A percentile compares a stretch with the other conserved stretches of the same genome.
phyloP scores from a whole-genome alignment of 2,797 vertebrate species.

The Ceryle rudis region DNA sequence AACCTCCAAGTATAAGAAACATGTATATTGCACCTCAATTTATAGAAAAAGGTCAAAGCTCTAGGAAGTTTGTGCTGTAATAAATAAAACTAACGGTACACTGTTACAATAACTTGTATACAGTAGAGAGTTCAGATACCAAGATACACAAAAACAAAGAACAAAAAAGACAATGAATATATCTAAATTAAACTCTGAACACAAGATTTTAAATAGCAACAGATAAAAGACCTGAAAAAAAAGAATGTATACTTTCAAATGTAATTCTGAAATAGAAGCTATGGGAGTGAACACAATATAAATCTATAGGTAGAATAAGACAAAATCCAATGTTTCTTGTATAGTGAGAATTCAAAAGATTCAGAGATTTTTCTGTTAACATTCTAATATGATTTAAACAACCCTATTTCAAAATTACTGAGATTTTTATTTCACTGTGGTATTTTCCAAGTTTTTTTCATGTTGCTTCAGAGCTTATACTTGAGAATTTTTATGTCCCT shows the following conservation, averaged over 20 bases:
- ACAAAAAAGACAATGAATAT: background rate
- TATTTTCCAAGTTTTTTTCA: background rate
- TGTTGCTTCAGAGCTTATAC: background rate
- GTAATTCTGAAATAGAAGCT: background rate
- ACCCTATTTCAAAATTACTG: background rate
- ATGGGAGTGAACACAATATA: background rate
- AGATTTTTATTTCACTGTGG: background rate
- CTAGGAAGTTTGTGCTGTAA: background rate
- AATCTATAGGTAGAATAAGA: background rate
- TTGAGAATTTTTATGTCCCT: background rate
- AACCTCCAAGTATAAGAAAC: background rate
- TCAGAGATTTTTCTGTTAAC: background rate
- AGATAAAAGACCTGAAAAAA: background rate
- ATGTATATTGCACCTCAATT: background rate
- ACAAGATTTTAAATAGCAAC: background rate
- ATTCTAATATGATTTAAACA: background rate
- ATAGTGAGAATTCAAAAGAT: background rate
- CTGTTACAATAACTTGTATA: background rate
- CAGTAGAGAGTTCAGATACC: background rate
- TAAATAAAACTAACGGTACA: background rate
- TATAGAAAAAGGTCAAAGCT: background rate
- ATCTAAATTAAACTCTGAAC: background rate
- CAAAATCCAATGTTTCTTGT: background rate
- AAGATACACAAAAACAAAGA: background rate
- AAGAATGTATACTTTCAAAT: background rate